Evolutionary conservation across 2,113 vertebrate species (phyloP), one percentile per base, ranked within the genome.

Genomic region (Planiliza haematocheilus): DNA sequence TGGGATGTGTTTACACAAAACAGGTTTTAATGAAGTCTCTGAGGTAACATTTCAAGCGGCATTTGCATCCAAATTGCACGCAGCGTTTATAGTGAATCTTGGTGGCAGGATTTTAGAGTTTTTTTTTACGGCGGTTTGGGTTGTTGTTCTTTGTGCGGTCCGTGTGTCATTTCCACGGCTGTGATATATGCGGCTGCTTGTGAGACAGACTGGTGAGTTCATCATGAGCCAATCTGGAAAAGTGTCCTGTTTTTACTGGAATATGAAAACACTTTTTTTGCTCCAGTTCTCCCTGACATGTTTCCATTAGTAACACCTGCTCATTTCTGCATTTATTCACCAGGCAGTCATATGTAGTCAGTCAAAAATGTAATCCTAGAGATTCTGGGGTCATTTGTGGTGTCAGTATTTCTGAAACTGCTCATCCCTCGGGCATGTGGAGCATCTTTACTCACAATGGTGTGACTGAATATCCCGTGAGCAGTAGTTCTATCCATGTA

Each of bases 11-110:
- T 84, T 74, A 56, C 39, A 46, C 34, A 13, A 64, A 83, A 52
- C 68, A 56, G 21, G 46, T 57, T 87, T 80, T 74, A 80, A 80
- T 83, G 60, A 84, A 65, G 60, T 61, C 79, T 81, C 70, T 12
- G 63, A 37, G 81, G 79, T 56, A 68, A 70, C 68, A 82, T 77
- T 78, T 74, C 42, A 61, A 42, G 30, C 8, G 1, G 36, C 37
- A 42, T 59, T 50, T 78, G 41, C 43, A 75, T 73, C 59, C 41
- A 70, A 77, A 79, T 68, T 34, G 57, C 64, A 48, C 10, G 0
- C 5, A 41, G 57, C 46, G 24, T 61, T 77, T 84, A 50, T 42
- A 58, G 8, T 45, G 1, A 56, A 72, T 70, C 34, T 46, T 49
- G 36, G 49, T 38, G 16, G 9, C 39, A 48, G 12, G 16, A 52